These are phyloP conservation scores for Notothenia coriiceps DNA, from an alignment of 2,113 vertebrate genomes.

Conservation along the genomic window DNA sequence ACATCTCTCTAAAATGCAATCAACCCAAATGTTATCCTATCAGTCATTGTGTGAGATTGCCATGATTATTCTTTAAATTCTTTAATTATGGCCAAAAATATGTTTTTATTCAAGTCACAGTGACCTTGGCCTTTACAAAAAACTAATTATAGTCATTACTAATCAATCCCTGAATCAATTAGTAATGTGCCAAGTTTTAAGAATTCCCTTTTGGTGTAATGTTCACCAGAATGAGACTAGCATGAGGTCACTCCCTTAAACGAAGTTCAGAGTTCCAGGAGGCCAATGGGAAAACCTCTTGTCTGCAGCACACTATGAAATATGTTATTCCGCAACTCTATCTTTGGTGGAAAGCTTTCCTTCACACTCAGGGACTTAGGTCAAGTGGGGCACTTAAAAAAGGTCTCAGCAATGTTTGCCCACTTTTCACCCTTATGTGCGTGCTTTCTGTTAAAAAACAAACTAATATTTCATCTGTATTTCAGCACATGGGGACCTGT, in stretches of 20 bases:
- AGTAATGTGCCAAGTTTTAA: no score
- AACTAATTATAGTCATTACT: no score
- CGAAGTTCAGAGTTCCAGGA: not conserved
- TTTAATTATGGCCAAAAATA: no score
- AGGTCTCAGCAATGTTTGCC: not conserved
- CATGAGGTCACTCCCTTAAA: not conserved
- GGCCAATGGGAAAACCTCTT: not conserved
- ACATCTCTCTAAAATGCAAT: no score
- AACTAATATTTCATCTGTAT: conserved; percentile 23
- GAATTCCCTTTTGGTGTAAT: no score
- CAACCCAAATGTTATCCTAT: no score
- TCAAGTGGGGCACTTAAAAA: conserved; percentile 28
- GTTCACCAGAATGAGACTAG: no score
- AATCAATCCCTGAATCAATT: no score
- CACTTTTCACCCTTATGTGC: conserved; percentile 1
- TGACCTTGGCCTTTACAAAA: no score
- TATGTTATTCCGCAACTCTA: not conserved
- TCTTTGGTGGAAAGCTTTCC: not conserved
- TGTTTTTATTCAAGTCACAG: no score
- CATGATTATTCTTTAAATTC: no score
- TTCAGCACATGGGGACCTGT: conserved; percentile 14
- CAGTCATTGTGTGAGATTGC: no score
- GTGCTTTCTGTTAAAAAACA: conserved; percentile 10
- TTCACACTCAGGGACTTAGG: conserved; percentile 1
- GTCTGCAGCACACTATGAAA: not conserved